Conservation (phyloP, 2,888 invertebrate genomes). For the Phaonia tiefii region DNA sequence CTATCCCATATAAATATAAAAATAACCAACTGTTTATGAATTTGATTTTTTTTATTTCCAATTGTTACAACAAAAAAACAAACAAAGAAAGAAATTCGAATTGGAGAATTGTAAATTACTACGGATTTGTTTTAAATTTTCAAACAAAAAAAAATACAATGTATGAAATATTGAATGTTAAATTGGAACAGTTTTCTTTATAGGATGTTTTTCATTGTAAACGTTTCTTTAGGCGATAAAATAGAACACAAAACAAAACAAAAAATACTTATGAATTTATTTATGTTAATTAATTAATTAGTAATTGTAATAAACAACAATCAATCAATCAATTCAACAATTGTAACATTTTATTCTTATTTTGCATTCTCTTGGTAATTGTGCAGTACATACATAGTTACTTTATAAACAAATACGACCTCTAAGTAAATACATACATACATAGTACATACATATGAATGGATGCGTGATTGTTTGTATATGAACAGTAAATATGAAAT, state of each 20-base stretch:
- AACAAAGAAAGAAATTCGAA: background rate
- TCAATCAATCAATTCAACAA: constrained; percentile 41
- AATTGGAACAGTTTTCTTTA: no score
- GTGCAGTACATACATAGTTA: constrained; percentile 50
- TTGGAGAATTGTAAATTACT: constrained; percentile 20
- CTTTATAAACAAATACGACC: constrained; percentile 13
- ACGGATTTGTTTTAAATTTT: constrained; percentile 14
- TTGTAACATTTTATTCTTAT: constrained; percentile 38
- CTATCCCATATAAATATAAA: background rate
- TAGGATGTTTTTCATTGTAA: no score
- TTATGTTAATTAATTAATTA: constrained; percentile 41
- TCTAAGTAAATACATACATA: no score
- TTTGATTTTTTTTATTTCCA: background rate
- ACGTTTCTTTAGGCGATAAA: no score
- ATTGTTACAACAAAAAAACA: background rate
- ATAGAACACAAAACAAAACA: background rate
- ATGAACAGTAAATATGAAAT: background rate
- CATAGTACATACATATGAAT: no score
- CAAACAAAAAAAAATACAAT: background rate
- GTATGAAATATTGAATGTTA: background rate
- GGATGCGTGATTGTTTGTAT: no score
- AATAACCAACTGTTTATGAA: background rate
- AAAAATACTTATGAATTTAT: constrained; percentile 23
- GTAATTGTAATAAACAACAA: constrained; percentile 24
- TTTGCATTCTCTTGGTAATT: constrained; percentile 28